Evolutionary conservation across 1,140 invertebrate species (phyloP).

Genomic region (Lasaia peninsularis): DNA sequence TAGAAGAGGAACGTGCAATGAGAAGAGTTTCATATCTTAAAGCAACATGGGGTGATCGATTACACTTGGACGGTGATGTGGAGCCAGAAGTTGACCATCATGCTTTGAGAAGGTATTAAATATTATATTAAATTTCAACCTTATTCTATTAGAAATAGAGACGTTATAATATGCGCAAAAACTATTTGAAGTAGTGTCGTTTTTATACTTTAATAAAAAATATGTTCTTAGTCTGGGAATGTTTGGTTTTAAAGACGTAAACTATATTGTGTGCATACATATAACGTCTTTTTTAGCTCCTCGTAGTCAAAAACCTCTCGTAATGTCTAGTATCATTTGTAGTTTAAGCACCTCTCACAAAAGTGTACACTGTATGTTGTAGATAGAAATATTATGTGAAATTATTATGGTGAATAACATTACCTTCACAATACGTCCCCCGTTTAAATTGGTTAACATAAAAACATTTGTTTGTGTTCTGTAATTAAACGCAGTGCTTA

Average conservation of each 20-base stretch:
- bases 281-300: background rate
- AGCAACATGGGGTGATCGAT: constrained; percentile 87
- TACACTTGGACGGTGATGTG: constrained; percentile 83
- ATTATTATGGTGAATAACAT: constrained; percentile 10
- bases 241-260: background rate
- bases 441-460: constrained; percentile 8
- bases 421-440: background rate
- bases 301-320: background rate
- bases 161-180: background rate
- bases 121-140: background rate
- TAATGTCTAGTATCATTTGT: constrained; percentile 6
- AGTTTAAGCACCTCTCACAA: constrained; percentile 24
- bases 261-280: background rate
- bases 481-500: constrained; percentile 77
- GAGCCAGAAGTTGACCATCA: constrained; percentile 82
- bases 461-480: constrained; percentile 39
- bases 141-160: background rate
- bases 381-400: constrained; percentile 33
- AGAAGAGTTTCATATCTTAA: constrained; percentile 93
- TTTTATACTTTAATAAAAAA: no score
- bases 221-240: no score
- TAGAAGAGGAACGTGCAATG: constrained; percentile 89
- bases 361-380: constrained; percentile 38
- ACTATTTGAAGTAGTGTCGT: no score
- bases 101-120: constrained; percentile 78